phyloP scores from a whole-genome alignment of 2,888 invertebrate genomes.

The Cerastoderma edule region DNA sequence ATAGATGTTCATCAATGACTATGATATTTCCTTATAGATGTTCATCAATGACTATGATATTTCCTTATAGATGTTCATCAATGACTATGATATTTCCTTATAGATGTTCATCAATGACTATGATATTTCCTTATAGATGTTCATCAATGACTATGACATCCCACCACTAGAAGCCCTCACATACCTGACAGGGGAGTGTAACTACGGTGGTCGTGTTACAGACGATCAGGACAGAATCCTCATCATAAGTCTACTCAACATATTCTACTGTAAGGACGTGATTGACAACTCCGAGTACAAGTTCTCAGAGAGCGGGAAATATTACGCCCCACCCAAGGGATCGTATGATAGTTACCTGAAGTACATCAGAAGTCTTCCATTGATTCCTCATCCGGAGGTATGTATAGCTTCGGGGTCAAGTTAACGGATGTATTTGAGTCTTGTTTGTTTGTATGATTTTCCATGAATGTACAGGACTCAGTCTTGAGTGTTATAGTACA shows the following conservation, averaged over 20 bases:
- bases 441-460: not conserved
- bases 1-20: too few species aligned
- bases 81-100: too few species aligned
- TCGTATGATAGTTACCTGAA: conserved; percentile 79
- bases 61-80: too few species aligned
- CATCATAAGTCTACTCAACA: conserved; percentile 79
- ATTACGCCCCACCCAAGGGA: conserved; percentile 80
- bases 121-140: conserved; percentile 83
- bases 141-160: conserved; percentile 83
- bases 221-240: conserved; percentile 82
- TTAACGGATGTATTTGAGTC: too few species aligned
- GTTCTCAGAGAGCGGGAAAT: conserved; percentile 80
- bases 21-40: too few species aligned
- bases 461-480: too few species aligned
- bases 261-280: conserved; percentile 78
- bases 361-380: conserved; percentile 81
- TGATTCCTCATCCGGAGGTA: conserved; percentile 82
- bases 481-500: too few species aligned
- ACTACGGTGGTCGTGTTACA: conserved; percentile 83
- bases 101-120: too few species aligned
- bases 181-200: conserved; percentile 83
- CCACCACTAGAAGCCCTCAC: conserved; percentile 82
- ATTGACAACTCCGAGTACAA: conserved; percentile 76
- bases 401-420: too few species aligned
- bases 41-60: too few species aligned